phyloP scores from a whole-genome alignment of 2,797 vertebrate species.

The Trichosurus vulpecula region DNA sequence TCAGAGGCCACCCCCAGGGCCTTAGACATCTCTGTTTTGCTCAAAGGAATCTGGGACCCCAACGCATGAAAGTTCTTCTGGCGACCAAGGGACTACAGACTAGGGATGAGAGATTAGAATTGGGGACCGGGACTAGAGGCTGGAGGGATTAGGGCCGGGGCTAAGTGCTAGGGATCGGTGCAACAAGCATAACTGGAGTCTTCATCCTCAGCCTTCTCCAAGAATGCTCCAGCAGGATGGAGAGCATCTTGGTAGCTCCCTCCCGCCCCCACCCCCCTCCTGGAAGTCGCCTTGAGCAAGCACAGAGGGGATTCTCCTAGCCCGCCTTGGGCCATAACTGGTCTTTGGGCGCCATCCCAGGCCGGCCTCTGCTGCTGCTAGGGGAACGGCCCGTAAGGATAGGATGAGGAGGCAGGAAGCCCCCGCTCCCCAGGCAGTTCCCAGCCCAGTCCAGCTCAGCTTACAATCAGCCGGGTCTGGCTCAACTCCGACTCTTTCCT shows the following conservation, averaged over 20 bases:
- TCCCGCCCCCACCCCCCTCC: background rate
- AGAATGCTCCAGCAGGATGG: background rate
- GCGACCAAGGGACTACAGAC: background rate
- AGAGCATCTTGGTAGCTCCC: background rate
- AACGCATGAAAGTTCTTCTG: background rate
- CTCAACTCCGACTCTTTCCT: background rate
- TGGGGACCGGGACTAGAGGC: background rate
- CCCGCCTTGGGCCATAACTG: background rate
- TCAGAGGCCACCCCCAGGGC: background rate
- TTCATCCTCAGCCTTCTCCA: background rate
- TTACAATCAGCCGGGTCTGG: background rate
- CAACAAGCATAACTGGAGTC: background rate
- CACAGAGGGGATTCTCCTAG: background rate
- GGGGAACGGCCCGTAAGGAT: background rate
- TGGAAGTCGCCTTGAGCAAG: background rate
- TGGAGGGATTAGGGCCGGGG: background rate
- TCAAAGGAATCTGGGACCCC: background rate
- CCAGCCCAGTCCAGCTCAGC: background rate
- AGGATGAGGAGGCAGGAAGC: background rate
- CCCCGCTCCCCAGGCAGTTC: background rate
- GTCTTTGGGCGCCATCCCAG: background rate
- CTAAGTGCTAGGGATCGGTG: background rate
- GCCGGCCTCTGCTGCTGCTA: background rate
- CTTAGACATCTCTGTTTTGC: background rate
- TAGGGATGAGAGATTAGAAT: background rate